These are phyloP conservation scores for Perizoma affinitatum DNA, from an alignment of 2,888 invertebrate genomes.

Conservation along the genomic window DNA sequence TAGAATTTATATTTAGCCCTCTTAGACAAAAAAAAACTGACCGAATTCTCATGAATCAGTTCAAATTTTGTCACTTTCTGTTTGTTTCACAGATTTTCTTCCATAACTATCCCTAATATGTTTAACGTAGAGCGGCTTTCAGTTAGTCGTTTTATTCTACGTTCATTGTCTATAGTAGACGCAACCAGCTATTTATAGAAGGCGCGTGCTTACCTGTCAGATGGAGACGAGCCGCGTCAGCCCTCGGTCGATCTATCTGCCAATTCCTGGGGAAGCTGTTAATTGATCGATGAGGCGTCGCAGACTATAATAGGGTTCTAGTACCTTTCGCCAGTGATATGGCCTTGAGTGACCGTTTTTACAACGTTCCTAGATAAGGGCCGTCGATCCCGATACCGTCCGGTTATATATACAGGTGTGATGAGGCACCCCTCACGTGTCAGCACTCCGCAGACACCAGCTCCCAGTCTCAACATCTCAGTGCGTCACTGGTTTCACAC, in stretches of 20 bases:
- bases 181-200: constrained; percentile 50
- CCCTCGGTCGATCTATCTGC: constrained; percentile 60
- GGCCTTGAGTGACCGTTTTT: constrained; percentile 42
- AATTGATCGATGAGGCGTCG: constrained; percentile 66
- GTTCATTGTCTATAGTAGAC: constrained; percentile 27
- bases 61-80: constrained; percentile 27
- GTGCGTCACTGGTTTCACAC: constrained; percentile 63
- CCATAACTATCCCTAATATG: constrained; percentile 17
- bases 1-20: constrained; percentile 69
- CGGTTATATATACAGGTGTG: constrained; percentile 72
- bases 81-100: constrained; percentile 12
- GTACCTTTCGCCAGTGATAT: constrained; percentile 55
- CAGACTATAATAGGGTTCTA: constrained; percentile 57
- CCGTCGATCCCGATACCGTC: constrained; percentile 42
- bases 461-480: constrained; percentile 53
- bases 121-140: constrained; percentile 22
- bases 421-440: constrained; percentile 65
- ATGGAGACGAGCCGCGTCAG: constrained; percentile 50
- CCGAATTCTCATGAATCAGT: constrained; percentile 36
- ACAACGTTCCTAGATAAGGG: constrained; percentile 33
- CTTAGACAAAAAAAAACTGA: constrained; percentile 52
- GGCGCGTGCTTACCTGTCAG: constrained; percentile 56
- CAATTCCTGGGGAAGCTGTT: constrained; percentile 63
- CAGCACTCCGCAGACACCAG: constrained; percentile 53
- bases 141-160: constrained; percentile 10